Evolutionary conservation across 2,797 vertebrate genomes (phyloP).

Genomic region (Coluber constrictor): DNA sequence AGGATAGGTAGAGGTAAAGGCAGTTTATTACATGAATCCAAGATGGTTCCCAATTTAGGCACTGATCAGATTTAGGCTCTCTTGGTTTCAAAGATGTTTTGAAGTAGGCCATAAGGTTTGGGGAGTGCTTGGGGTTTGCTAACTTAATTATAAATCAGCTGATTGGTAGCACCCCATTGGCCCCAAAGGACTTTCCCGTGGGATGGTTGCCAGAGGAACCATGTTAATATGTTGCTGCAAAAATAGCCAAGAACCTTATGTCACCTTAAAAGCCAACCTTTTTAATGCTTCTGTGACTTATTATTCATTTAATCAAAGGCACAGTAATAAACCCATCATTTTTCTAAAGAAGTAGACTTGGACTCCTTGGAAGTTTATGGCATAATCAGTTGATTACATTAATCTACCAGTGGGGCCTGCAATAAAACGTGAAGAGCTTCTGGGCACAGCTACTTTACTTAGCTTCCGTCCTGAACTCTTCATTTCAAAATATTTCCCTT

Average conservation of each 20-base stretch:
- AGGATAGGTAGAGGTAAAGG: neutral
- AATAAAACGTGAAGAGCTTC: neutral
- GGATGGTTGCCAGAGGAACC: neutral
- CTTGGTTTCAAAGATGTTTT: neutral
- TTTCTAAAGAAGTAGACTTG: neutral
- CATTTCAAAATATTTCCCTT: neutral
- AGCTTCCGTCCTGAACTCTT: neutral
- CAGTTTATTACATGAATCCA: neutral
- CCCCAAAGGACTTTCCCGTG: no score
- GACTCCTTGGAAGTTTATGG: neutral
- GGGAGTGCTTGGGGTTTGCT: neutral
- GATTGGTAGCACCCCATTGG: neutral
- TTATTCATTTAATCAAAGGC: neutral
- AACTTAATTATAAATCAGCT: neutral
- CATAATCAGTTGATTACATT: neutral
- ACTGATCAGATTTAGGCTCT: no score
- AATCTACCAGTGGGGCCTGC: neutral
- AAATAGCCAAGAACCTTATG: neutral
- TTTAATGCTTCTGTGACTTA: neutral
- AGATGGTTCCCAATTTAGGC: neutral
- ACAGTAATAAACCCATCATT: neutral
- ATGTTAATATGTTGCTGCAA: neutral
- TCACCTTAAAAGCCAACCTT: neutral
- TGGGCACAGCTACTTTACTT: neutral
- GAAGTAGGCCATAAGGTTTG: no score